Conservation (phyloP, 2,888 invertebrate genomes). For the Xestia rhomboidea region DNA sequence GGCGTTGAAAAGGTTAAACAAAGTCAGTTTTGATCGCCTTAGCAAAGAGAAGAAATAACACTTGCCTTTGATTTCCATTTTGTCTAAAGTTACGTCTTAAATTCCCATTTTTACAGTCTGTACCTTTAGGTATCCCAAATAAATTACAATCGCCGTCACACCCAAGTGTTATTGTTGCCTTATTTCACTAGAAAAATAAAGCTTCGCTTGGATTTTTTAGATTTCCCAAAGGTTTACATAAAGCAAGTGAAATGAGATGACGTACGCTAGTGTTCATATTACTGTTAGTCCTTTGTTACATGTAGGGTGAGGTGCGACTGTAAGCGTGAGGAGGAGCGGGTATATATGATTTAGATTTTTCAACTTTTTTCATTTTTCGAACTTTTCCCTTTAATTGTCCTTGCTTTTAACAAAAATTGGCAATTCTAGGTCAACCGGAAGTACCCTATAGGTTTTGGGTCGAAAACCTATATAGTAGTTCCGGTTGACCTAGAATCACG, state of each 20-base stretch:
- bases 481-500: too few species aligned
- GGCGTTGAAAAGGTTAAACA: too few species aligned
- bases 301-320: background rate
- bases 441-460: too few species aligned
- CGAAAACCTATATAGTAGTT: too few species aligned
- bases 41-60: background rate
- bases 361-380: too few species aligned
- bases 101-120: background rate
- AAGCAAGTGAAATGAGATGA: conserved; percentile 36
- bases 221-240: conserved; percentile 56
- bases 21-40: background rate
- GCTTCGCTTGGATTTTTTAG: conserved; percentile 23
- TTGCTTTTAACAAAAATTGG: too few species aligned
- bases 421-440: too few species aligned
- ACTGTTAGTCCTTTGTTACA: conserved; percentile 27
- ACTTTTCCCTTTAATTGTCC: too few species aligned
- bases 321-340: background rate
- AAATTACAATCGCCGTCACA: background rate
- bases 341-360: too few species aligned
- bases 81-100: background rate
- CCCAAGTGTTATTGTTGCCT: conserved; percentile 4
- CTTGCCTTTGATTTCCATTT: background rate
- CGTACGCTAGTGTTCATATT: conserved; percentile 30
- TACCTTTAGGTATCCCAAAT: background rate
- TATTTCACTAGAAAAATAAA: conserved; percentile 16